phyloP scores from a whole-genome alignment of 2,113 vertebrate genomes.

The Eptesicus fuscus region DNA sequence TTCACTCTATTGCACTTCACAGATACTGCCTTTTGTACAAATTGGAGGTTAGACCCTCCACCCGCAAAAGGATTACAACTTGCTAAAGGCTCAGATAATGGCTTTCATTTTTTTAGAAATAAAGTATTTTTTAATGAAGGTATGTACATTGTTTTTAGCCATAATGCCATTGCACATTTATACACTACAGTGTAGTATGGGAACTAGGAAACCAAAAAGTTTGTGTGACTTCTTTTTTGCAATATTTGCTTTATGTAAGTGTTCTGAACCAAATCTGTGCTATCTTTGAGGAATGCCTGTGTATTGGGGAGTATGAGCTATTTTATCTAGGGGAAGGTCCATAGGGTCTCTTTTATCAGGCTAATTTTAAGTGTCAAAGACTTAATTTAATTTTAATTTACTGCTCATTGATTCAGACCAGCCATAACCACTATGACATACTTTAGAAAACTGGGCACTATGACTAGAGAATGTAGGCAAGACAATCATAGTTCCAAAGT shows the following conservation, averaged over 20 bases:
- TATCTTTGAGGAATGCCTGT: not conserved
- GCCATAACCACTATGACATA: not conserved
- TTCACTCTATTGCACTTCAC: not conserved
- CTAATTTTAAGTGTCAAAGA: constrained; percentile 5
- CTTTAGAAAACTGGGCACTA: constrained; percentile 20
- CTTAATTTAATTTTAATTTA: constrained; percentile 49
- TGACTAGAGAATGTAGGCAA: not conserved
- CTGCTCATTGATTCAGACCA: constrained; percentile 12
- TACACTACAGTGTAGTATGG: not conserved
- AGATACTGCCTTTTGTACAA: not conserved
- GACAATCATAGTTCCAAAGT: not conserved
- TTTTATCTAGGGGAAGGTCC: constrained; percentile 13
- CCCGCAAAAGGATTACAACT: not conserved
- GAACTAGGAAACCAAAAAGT: not conserved
- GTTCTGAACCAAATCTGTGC: not conserved
- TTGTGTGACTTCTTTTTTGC: not conserved
- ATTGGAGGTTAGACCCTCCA: not conserved
- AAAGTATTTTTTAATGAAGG: not conserved
- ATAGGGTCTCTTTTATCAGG: constrained; percentile 30
- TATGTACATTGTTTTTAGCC: not conserved
- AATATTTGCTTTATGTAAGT: not conserved
- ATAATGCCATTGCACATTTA: not conserved
- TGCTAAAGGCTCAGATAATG: not conserved
- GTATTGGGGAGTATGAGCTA: not conserved
- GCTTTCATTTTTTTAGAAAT: not conserved